Conservation (phyloP, 1,140 invertebrate species). For the Bombus vancouverensis region DNA sequence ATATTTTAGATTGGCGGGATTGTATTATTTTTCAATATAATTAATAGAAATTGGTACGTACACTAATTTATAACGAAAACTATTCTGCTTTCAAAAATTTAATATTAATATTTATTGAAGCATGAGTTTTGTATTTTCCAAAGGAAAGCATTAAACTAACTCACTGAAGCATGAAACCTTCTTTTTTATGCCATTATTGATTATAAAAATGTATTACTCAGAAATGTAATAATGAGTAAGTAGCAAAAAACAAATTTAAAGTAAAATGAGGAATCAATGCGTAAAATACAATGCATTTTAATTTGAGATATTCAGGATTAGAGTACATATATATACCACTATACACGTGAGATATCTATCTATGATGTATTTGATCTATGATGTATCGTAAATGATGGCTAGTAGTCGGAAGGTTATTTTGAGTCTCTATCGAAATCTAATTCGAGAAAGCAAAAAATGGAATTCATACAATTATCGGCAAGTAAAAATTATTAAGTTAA, state of each 20-base stretch:
- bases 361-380: neutral
- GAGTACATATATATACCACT: neutral
- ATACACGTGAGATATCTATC: neutral
- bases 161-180: too few relatives aligned
- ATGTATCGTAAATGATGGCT: constrained; percentile 66
- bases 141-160: too few relatives aligned
- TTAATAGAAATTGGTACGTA: neutral
- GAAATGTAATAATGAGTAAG: neutral
- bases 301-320: too few relatives aligned
- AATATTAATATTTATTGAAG: neutral
- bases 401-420: constrained; percentile 65
- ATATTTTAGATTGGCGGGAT: neutral
- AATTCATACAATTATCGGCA: constrained; percentile 81
- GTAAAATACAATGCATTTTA: neutral
- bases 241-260: neutral
- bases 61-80: neutral
- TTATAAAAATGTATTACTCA: neutral
- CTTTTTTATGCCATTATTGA: neutral
- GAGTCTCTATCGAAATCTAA: constrained; percentile 79
- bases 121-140: too few relatives aligned
- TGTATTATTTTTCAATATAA: neutral
- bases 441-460: constrained; percentile 82
- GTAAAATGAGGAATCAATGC: neutral
- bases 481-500: constrained; percentile 17
- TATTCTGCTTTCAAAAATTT: neutral